phyloP scores from a whole-genome alignment of 2,113 vertebrate genomes.

The Nestor notabilis region DNA sequence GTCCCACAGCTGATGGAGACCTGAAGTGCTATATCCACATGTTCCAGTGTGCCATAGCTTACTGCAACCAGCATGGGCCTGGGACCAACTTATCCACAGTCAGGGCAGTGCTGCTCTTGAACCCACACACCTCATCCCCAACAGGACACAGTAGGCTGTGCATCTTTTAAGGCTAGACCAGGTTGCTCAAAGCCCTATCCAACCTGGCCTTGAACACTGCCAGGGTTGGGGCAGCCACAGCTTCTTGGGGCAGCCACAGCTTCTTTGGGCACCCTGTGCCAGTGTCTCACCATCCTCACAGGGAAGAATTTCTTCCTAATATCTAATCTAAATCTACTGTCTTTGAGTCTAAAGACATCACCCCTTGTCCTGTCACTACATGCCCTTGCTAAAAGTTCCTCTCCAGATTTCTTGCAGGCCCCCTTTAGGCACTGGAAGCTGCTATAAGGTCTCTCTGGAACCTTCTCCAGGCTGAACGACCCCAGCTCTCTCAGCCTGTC shows the following conservation, averaged over 20 bases:
- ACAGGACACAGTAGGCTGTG: background rate
- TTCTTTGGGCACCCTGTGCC: background rate
- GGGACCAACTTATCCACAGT: background rate
- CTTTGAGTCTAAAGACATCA: background rate
- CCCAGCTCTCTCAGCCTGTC: background rate
- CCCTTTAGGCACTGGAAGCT: background rate
- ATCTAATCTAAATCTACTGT: background rate
- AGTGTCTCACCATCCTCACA: background rate
- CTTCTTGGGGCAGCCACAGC: background rate
- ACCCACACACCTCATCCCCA: background rate
- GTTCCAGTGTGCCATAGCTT: background rate
- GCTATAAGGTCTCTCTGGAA: background rate
- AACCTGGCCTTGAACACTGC: background rate
- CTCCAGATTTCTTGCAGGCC: background rate
- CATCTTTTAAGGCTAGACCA: background rate
- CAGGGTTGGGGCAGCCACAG: background rate
- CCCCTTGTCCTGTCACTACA: background rate
- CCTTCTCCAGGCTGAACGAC: background rate
- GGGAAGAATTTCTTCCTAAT: background rate
- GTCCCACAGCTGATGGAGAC: background rate
- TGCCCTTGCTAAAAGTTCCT: background rate
- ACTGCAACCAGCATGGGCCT: accelerated
- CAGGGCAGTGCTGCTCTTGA: background rate
- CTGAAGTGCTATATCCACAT: background rate
- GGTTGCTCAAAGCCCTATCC: background rate